phyloP scores from a whole-genome alignment of 2,797 vertebrate species.

The Petrocephalus sullivani region DNA sequence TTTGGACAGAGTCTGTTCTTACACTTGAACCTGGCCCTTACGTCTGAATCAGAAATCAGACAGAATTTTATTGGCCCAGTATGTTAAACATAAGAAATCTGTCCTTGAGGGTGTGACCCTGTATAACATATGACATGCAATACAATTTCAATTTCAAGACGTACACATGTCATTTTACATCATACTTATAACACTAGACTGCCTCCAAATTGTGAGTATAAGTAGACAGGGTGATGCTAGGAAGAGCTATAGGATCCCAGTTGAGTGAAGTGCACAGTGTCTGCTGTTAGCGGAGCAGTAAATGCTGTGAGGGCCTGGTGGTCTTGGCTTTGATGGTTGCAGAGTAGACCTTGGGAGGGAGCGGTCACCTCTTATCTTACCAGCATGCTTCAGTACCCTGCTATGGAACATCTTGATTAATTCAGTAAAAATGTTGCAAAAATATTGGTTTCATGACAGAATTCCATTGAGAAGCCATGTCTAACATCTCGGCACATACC shows the following conservation, averaged over 20 bases:
- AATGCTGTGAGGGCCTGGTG: background rate
- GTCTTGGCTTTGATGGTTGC: background rate
- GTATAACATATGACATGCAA: background rate
- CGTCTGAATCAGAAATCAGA: background rate
- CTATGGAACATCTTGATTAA: too few relatives aligned
- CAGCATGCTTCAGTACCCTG: background rate
- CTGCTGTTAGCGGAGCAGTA: background rate
- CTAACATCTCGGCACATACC: background rate
- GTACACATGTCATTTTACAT: background rate
- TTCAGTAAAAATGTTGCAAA: background rate
- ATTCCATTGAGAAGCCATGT: background rate
- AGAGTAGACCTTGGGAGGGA: background rate
- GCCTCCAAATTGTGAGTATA: background rate
- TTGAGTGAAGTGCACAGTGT: background rate
- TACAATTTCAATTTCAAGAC: background rate
- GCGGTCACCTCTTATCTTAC: background rate
- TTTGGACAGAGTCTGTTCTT: background rate
- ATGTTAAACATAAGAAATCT: background rate
- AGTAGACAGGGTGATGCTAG: background rate
- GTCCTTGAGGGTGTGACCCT: background rate
- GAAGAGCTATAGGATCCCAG: background rate
- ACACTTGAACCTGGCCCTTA: background rate
- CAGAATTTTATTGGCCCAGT: background rate
- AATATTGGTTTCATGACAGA: background rate
- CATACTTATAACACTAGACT: background rate